These are phyloP conservation scores for Podabrus alpinus DNA, from an alignment of 2,888 invertebrate species.

Conservation along the genomic window DNA sequence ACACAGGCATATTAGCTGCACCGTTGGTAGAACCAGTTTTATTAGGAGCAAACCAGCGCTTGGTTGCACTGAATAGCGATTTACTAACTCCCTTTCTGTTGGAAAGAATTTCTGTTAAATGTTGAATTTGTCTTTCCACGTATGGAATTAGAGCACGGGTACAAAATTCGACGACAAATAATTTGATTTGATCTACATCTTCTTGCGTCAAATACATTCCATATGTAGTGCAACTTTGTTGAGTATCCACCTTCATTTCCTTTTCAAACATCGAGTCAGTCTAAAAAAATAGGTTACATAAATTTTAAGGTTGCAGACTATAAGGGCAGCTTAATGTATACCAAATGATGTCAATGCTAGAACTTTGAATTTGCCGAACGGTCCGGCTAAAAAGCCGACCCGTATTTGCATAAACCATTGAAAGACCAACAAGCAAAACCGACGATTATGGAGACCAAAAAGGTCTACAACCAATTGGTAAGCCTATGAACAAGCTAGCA, in stretches of 20 bases:
- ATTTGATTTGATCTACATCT: slow-evolving; percentile 84
- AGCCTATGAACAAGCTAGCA: too few species aligned
- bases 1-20: slow-evolving; percentile 82
- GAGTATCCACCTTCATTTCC: slow-evolving; percentile 3
- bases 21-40: slow-evolving; percentile 78
- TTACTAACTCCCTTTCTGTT: slow-evolving; percentile 92
- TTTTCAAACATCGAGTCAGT: slow-evolving; percentile 10
- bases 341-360: too few species aligned
- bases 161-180: slow-evolving; percentile 86
- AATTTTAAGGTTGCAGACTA: too few species aligned
- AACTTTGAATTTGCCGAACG: too few species aligned
- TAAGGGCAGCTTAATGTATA: too few species aligned
- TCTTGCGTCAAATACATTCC: slow-evolving; percentile 77
- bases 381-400: too few species aligned
- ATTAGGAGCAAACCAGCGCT: slow-evolving; percentile 91
- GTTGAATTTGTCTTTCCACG: slow-evolving; percentile 84
- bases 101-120: slow-evolving; percentile 77
- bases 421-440: too few species aligned
- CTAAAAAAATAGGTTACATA: not conserved
- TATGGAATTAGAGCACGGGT: slow-evolving; percentile 86
- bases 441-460: too few species aligned
- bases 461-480: too few species aligned
- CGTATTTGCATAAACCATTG: too few species aligned
- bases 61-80: slow-evolving; percentile 91
- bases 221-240: slow-evolving; percentile 54